Evolutionary conservation across 2,797 vertebrate genomes (phyloP).

Genomic region (Poecilia velifera): DNA sequence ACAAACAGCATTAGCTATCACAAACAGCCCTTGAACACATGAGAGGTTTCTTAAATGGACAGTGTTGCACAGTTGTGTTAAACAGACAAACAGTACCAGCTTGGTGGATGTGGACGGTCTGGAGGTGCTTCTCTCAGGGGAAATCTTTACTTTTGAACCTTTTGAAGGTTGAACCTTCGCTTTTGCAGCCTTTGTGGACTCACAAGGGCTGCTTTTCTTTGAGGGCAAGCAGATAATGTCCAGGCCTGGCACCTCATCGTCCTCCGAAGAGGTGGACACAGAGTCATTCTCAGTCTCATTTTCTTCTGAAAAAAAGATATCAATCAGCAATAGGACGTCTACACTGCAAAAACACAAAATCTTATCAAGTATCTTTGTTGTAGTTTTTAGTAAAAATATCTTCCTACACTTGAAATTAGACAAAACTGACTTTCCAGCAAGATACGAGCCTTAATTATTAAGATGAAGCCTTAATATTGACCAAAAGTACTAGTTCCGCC

Average conservation of each 20-base stretch:
- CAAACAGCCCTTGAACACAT: slow-evolving; percentile 1
- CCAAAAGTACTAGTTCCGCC: too few species aligned
- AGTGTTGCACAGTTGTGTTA: background rate
- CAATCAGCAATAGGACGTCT: slow-evolving; percentile 14
- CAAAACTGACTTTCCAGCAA: too few species aligned
- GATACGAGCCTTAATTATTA: too few species aligned
- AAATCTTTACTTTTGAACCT: slow-evolving; percentile 11
- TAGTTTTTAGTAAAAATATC: too few species aligned
- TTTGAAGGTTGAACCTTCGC: background rate
- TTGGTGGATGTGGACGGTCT: slow-evolving; percentile 60
- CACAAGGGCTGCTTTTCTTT: slow-evolving; percentile 42
- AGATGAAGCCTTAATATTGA: too few species aligned
- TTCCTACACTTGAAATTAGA: too few species aligned
- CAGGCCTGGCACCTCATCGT: background rate
- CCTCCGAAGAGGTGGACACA: slow-evolving; percentile 42
- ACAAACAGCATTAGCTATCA: background rate
- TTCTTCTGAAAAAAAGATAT: slow-evolving; percentile 11
- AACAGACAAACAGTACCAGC: slow-evolving; percentile 48
- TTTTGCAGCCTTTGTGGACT: background rate
- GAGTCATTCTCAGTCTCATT: slow-evolving; percentile 33
- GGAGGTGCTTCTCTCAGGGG: slow-evolving; percentile 48
- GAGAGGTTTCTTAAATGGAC: slow-evolving; percentile 12
- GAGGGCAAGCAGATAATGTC: slow-evolving; percentile 22
- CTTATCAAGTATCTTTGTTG: too few species aligned
- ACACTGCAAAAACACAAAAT: too few species aligned